Percentiles rank a stretch among this genome's conserved stretches.
Evolutionary conservation across 2,888 invertebrate genomes (phyloP).

Genomic region (Zygaena filipendulae): DNA sequence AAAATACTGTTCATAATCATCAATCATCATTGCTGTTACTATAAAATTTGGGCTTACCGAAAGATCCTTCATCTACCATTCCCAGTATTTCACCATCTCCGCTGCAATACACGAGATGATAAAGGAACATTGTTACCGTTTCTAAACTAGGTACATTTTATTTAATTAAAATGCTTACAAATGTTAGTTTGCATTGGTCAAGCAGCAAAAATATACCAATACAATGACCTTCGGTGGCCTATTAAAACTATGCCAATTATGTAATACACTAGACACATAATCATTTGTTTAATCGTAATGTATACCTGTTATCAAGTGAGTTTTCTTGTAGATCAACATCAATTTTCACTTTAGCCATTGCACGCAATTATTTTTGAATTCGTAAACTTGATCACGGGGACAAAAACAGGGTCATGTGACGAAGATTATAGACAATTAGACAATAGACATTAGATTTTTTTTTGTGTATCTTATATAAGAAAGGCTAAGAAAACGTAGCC

Average conservation of each 20-base stretch:
- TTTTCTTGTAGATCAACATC: conserved; percentile 72
- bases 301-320: conserved; percentile 74
- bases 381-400: conserved; percentile 78
- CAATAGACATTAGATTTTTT: too few relatives aligned
- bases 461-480: too few relatives aligned
- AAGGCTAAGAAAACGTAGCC: too few relatives aligned
- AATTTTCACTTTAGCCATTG: conserved; percentile 63
- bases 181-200: conserved; percentile 28
- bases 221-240: conserved; percentile 44
- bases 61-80: conserved; percentile 53
- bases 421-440: too few relatives aligned
- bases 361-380: conserved; percentile 72
- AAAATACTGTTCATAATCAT: too few relatives aligned
- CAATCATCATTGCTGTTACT: background rate
- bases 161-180: conserved; percentile 22
- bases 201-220: conserved; percentile 51
- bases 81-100: conserved; percentile 56
- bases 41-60: conserved; percentile 32
- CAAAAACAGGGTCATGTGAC: conserved; percentile 79
- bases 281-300: conserved; percentile 20
- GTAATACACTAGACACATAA: conserved; percentile 29
- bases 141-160: too few relatives aligned
- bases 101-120: conserved; percentile 37
- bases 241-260: conserved; percentile 38
- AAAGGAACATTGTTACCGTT: too few relatives aligned